Conservation (phyloP, 2,888 invertebrate genomes). For the Pristionchus exspectatus region DNA sequence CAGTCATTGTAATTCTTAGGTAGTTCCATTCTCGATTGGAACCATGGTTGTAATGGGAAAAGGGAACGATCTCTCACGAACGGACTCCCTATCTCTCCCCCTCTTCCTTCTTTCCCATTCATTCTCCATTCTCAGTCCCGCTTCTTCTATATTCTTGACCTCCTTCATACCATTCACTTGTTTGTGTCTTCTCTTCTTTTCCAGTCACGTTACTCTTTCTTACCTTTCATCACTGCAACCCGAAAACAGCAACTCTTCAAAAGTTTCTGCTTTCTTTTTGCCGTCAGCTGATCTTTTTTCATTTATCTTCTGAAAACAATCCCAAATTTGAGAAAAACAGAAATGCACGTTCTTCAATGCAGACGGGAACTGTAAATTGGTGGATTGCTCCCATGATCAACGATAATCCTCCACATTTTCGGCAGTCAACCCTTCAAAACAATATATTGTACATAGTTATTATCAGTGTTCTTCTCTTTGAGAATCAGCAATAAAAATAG, state of each 20-base stretch:
- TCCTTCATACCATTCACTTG: background rate
- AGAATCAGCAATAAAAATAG: background rate
- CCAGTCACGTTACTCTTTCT: background rate
- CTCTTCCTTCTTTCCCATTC: background rate
- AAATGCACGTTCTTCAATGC: background rate
- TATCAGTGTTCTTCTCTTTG: background rate
- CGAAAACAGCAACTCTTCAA: background rate
- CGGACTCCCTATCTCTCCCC: background rate
- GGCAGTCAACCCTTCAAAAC: background rate
- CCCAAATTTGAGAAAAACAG: background rate
- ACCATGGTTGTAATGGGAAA: background rate
- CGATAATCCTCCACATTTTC: conserved; percentile 11
- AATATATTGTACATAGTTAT: conserved; percentile 22
- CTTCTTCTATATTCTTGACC: background rate
- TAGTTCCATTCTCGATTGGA: background rate
- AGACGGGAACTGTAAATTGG: background rate
- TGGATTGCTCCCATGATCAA: background rate
- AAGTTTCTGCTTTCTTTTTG: background rate
- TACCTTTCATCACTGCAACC: background rate
- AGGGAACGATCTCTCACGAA: background rate
- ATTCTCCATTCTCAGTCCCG: background rate
- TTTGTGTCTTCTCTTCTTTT: background rate
- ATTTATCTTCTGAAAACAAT: background rate
- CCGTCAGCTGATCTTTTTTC: background rate
- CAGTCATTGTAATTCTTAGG: background rate